These are phyloP conservation scores for Diachrysia chrysitis DNA, from an alignment of 2,888 invertebrate genomes.

Conservation along the genomic window DNA sequence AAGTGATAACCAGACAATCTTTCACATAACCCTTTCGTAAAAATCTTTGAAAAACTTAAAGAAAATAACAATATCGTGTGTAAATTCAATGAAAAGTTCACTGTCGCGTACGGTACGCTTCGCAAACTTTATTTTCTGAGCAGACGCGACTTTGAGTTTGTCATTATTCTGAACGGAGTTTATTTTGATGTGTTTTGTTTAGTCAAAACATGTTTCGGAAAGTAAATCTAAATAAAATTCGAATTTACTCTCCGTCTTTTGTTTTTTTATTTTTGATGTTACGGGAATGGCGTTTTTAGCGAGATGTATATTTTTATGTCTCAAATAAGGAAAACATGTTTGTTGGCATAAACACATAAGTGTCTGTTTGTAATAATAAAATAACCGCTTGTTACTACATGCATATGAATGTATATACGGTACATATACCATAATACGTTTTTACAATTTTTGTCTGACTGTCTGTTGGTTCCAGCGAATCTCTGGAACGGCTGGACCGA, in stretches of 20 bases:
- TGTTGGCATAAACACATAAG: too few relatives aligned
- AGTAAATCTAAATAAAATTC: constrained; percentile 33
- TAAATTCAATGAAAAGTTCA: constrained; percentile 53
- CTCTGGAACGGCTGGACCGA: too few relatives aligned
- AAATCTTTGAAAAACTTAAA: constrained; percentile 5
- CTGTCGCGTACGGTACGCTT: constrained; percentile 28
- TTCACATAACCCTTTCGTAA: not conserved
- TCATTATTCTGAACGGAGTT: constrained; percentile 52
- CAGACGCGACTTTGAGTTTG: constrained; percentile 46
- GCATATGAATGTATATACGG: too few relatives aligned
- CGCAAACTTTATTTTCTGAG: constrained; percentile 55
- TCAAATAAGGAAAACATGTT: too few relatives aligned
- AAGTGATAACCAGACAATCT: constrained; percentile 1
- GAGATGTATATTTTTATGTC: too few relatives aligned
- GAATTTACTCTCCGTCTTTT: constrained; percentile 20
- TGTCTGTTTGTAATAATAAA: too few relatives aligned
- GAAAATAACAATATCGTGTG: constrained; percentile 45
- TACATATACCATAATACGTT: too few relatives aligned
- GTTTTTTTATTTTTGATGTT: constrained; percentile 11
- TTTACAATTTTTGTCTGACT: too few relatives aligned
- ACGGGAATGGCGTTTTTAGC: not conserved
- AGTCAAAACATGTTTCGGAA: constrained; percentile 33
- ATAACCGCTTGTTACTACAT: too few relatives aligned
- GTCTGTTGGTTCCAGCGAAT: too few relatives aligned
- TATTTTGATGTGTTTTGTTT: constrained; percentile 57